Base-by-base conservation (phyloP, 2,888 invertebrate species). In the Harpalus rufipes region DNA sequence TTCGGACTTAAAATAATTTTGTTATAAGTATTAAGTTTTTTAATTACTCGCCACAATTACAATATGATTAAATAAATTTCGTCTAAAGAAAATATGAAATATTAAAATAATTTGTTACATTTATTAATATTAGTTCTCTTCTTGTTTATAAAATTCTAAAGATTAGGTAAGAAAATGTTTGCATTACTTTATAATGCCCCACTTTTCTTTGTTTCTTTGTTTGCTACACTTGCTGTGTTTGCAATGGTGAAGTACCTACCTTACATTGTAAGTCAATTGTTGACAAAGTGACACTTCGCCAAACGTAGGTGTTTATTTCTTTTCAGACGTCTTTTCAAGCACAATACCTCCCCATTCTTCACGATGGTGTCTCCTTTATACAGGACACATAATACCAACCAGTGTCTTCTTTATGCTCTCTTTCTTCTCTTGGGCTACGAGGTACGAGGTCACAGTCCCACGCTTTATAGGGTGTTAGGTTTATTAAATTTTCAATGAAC, bases 321-420 rank as follows among this genome's bases (percentile, higher is more conserved):
- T 44, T 83, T 76, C 59, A 83, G 16, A 18, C 61, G 21, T 81
- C 81, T 81, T 81, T 81, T 65, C 63, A 81, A 39, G 32, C 41
- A 81, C 81, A 81, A 81, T 81, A 44, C 63, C 65, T 81, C 65
- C 41, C 81, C 18, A 81, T 81, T 81, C 16, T 81, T 81, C 51
- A 80, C 80, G 63, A 25, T 18, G 81, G 63, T 44, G 14, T 18
- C 81, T 41, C 63, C 65, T 81, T 39, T 68, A 8, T 74, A 14
- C 72, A 74, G 18, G 14, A 41, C 39, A 74, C 72, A 74, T 74
- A 74, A 74, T 74, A 41, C 72, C 14, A 44, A 41, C 8, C 72
- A 44, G 90, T 89, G 89, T 89, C 90, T 89, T 74, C 72, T 68
- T 68, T 68, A 68, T 68, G 39, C 10, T 12, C 25, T 68, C 14